Base-by-base conservation (phyloP, 2,797 vertebrate genomes). In the Orestias chungarensis region DNA sequence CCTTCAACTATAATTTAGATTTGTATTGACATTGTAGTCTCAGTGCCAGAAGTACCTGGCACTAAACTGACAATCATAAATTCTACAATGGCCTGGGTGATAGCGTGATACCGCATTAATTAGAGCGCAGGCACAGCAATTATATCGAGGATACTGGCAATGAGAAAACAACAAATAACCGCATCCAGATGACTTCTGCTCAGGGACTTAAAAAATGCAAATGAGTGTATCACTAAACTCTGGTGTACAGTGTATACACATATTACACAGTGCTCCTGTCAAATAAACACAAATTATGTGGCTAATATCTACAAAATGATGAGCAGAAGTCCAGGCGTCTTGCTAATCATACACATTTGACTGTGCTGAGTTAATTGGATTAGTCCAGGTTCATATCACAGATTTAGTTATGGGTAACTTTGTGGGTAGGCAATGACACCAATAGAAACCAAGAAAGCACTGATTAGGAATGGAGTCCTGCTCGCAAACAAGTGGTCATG, bases 141-240 rank as follows among this genome's bases (percentile, higher is more conserved):
- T 82, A 84, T 70, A 79, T 64, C 0, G 40, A 64, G 73, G 42
- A 81, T 74, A 80, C 42, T 82, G 84, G 88, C 79, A 78, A 80
- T 73, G 78, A 82, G 44, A 76, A 86, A 82, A 82, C 52, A 76
- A 73, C 67, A 80, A 73, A 84, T 75, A 75, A 64, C 71, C 55
- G 61, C 50, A 76, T 87, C 88, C 91, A 92, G 84, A 91, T 91
- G 90, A 82, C 78, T 86, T 66, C 23, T 78, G 82, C 71, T 68
- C 67, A 77, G 73, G 50, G 77, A 88, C 71, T 40, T 40, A 57
- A 78, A 75, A 80, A 49, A 79, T 78, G 70, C 68, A 74, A 88
- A 91, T 92, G 73, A 84, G 80, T n/a, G 0, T 76, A 49, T 72
- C 38, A 64, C 74, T 81, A 82, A 86, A 83, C 61, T 68, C 74